Percentiles rank a stretch among this genome's conserved stretches.
Evolutionary conservation across 1,140 invertebrate species (phyloP).

Genomic region (Euglossa dilemma): DNA sequence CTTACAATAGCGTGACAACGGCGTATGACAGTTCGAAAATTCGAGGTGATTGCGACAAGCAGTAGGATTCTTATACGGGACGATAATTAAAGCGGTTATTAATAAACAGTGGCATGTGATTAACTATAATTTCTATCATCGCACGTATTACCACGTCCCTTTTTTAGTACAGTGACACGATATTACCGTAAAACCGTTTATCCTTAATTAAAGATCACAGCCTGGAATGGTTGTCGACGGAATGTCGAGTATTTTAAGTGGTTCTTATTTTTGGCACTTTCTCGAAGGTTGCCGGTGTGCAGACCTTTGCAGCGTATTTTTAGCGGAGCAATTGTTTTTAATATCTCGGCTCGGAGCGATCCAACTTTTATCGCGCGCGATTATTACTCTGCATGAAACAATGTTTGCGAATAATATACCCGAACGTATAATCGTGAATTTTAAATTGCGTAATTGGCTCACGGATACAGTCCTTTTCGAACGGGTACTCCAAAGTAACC

Average conservation of each 20-base stretch:
- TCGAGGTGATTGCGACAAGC: background rate
- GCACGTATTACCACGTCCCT: background rate
- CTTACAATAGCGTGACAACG: too few species aligned
- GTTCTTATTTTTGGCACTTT: background rate
- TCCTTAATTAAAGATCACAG: background rate
- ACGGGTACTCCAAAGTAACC: background rate
- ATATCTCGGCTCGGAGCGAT: too few species aligned
- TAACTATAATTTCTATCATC: background rate
- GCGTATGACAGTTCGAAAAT: background rate
- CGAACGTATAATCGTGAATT: too few species aligned
- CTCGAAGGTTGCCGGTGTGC: too few species aligned
- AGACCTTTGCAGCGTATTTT: too few species aligned
- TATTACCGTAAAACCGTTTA: background rate
- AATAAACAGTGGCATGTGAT: background rate
- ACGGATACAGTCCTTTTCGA: too few species aligned
- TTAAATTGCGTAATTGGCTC: too few species aligned
- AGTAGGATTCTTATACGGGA: too few species aligned
- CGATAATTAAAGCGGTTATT: slow-evolving; percentile 7
- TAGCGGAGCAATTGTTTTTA: too few species aligned
- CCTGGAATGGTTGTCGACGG: background rate
- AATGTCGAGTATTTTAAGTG: background rate
- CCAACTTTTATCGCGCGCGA: too few species aligned
- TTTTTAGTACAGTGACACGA: background rate
- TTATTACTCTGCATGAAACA: background rate
- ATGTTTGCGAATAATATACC: background rate